Evolutionary conservation across 30 jellyfish, hydroid and myxozoan species (phyloP).

Genomic region (Chrysaora quinquecirrha): DNA sequence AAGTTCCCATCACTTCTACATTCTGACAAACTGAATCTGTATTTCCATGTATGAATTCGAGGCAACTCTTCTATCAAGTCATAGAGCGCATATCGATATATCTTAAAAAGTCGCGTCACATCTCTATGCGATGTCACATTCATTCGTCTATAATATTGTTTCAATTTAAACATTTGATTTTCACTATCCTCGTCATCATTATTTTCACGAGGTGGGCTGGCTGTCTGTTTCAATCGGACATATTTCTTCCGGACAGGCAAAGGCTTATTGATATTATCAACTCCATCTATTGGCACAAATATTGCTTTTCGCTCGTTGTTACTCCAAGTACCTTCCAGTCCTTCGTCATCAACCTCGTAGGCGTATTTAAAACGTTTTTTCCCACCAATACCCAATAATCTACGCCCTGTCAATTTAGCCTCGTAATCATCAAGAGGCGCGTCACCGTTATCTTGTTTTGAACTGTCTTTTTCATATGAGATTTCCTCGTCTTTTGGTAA

Average conservation of each 20-base stretch:
- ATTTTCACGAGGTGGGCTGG: neutral
- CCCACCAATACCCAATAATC: constrained; percentile 4
- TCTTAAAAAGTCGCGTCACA: constrained; percentile 34
- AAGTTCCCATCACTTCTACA: constrained; percentile 92
- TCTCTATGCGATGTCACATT: constrained; percentile 60
- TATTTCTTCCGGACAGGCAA: neutral
- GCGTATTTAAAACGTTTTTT: neutral
- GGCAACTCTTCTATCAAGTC: constrained; percentile 65
- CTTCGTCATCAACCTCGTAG: neutral
- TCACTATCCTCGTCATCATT: constrained; percentile 12
- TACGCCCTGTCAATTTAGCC: constrained; percentile 36
- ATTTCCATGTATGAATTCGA: constrained; percentile 67
- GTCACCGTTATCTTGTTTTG: neutral
- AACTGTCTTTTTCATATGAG: neutral
- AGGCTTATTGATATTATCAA: constrained; percentile 51
- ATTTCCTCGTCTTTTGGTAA: neutral
- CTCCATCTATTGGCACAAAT: constrained; percentile 71
- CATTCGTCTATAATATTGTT: constrained; percentile 25
- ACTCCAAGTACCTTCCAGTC: constrained; percentile 25
- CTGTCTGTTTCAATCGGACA: neutral
- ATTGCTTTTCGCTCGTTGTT: constrained; percentile 30
- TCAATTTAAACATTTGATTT: constrained; percentile 16
- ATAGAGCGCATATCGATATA: constrained; percentile 69
- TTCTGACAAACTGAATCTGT: constrained; percentile 58
- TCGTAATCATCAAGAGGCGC: constrained; percentile 7